A percentile compares a stretch with the other conserved stretches of the same genome.
Evolutionary conservation across 2,797 vertebrate genomes (phyloP).

Genomic region (Enteromius fasciolatus): DNA sequence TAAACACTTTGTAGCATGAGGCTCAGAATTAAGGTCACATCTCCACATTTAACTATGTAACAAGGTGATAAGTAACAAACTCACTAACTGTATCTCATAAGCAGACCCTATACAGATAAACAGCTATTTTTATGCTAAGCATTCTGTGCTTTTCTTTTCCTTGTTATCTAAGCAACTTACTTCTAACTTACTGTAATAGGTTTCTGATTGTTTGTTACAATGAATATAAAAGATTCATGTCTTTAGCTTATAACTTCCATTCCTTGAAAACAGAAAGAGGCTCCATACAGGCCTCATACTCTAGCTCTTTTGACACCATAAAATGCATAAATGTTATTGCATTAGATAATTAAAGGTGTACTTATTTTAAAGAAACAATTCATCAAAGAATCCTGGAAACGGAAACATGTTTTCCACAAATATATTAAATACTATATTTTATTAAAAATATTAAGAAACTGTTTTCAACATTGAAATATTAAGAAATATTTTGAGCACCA

Average conservation of each 20-base stretch:
- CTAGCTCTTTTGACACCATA: background rate
- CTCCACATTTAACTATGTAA: no score
- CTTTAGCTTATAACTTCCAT: background rate
- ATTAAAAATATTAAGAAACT: background rate
- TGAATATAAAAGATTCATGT: background rate
- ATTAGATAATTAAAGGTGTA: background rate
- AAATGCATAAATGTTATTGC: background rate
- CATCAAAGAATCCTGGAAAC: background rate
- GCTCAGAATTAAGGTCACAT: background rate
- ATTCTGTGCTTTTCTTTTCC: background rate
- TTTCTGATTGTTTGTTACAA: background rate
- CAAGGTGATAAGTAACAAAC: background rate
- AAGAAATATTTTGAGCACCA: background rate
- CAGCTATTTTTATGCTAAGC: background rate
- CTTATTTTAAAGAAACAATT: background rate
- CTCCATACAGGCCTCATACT: background rate
- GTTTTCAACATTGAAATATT: background rate
- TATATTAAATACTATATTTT: background rate
- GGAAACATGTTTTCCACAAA: background rate
- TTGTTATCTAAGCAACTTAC: background rate
- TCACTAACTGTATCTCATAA: background rate
- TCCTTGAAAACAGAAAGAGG: conserved; percentile 1
- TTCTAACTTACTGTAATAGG: background rate
- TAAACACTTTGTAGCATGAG: background rate
- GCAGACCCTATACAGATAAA: background rate